Base-by-base conservation (phyloP, 37 sponge, comb jelly and placozoan species). In the Eunapius fragilis region DNA sequence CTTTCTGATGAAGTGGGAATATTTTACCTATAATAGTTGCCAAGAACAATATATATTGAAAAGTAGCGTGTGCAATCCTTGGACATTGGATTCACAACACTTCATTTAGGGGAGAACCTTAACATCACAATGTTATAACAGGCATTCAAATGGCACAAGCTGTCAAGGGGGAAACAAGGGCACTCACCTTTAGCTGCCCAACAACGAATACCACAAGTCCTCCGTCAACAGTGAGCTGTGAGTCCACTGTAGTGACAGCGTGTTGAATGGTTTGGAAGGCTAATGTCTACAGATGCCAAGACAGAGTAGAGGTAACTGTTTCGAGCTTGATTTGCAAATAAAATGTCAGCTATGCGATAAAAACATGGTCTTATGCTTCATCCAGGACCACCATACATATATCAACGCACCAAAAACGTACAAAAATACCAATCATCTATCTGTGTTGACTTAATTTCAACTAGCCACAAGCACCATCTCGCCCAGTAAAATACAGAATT, bases 131-230 rank as follows among this genome's bases (percentile, higher is more conserved):
- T 58, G 19, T 19, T 58, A 13, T 58, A 17, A 19, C 47, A 45
- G 4, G 9, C 9, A 11, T 9, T 11, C 4, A 58, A 58, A 2
- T 58, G 14, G 22, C 58, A 4, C 14, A 4, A 45, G 47, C 47
- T 45, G 9, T 45, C 47, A 45, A 45, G 9, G 47, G 7, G 9
- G 47, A 4, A 45, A 11, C 4, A 4, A 45, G 7, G 4, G 47
- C 2, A 49, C 75, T 27, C 67, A 96, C 96, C 90, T 94, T 96
- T 49, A 96, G 80, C 74, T 89, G 92, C 12, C 96, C 96, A 67
- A 91, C 71, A 67, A 94, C 96, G 48, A 83, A 41, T 0, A 96
- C 71, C 0, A 91, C 7, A 14, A 96, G 68, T 13, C 89, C 87
- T 37, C 73, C 77, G 82, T 89, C 92, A 74, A 82, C 74, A 23